Evolutionary conservation across 2,888 invertebrate genomes (phyloP).

Genomic region (Aleiodes testaceus): DNA sequence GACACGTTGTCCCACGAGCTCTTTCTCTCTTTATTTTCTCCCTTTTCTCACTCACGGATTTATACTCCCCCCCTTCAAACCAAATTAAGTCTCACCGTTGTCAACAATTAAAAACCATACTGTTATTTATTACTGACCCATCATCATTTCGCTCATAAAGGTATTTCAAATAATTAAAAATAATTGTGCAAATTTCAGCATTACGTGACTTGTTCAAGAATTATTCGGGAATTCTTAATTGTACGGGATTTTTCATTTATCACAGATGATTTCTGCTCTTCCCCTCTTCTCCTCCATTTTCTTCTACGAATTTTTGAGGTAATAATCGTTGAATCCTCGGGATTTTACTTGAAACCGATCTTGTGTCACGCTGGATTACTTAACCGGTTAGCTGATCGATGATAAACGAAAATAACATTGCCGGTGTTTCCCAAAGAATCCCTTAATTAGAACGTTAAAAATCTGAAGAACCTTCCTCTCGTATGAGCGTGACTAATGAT

Average conservation of each 20-base stretch:
- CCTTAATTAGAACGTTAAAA: slow-evolving; percentile 42
- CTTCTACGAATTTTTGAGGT: too few relatives aligned
- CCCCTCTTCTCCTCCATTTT: too few relatives aligned
- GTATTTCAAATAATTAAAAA: slow-evolving; percentile 21
- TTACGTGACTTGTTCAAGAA: background rate
- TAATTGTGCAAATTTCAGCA: slow-evolving; percentile 4
- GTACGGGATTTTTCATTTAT: too few relatives aligned
- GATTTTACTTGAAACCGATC: slow-evolving; percentile 15
- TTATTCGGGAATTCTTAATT: too few relatives aligned
- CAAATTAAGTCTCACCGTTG: slow-evolving; percentile 59
- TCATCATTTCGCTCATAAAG: slow-evolving; percentile 9
- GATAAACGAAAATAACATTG: slow-evolving; percentile 35
- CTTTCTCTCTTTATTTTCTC: background rate
- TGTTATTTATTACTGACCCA: slow-evolving; percentile 35
- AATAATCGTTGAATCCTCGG: slow-evolving; percentile 16
- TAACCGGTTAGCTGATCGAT: slow-evolving; percentile 36
- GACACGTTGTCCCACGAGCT: slow-evolving; percentile 51
- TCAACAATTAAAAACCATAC: slow-evolving; percentile 52
- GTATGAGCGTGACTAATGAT: slow-evolving; percentile 39
- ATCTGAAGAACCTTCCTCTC: background rate
- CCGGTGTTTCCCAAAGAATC: slow-evolving; percentile 25
- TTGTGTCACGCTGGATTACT: slow-evolving; percentile 44
- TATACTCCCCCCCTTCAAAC: slow-evolving; percentile 46
- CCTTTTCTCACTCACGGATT: slow-evolving; percentile 39
- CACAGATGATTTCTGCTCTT: too few relatives aligned